Conservation (phyloP, 1,140 invertebrate species). For the Vanessa atalanta region DNA sequence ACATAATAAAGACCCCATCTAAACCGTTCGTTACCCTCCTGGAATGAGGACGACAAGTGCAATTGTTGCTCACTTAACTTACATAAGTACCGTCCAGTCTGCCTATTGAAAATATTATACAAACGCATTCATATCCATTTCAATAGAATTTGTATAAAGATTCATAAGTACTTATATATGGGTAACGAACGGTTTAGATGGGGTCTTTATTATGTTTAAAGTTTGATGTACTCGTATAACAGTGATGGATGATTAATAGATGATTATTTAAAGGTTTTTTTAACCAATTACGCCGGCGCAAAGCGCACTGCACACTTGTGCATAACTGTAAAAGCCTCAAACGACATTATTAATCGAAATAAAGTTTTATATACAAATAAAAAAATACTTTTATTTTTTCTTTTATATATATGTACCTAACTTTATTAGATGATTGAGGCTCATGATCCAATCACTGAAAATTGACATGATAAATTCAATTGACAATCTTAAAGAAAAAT, state of each 20-base stretch:
- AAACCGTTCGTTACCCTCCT: conserved; percentile 16
- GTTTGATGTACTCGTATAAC: neutral
- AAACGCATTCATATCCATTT: conserved; percentile 5
- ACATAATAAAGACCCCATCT: conserved; percentile 14
- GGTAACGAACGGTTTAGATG: conserved; percentile 14
- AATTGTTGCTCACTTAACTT: conserved; percentile 25
- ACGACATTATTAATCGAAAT: too few relatives aligned
- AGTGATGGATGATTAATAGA: neutral
- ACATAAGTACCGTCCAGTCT: conserved; percentile 16
- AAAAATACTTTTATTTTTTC: too few relatives aligned
- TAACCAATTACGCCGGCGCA: neutral
- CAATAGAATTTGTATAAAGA: conserved; percentile 1
- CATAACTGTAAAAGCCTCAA: too few relatives aligned
- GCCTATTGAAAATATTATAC: conserved; percentile 6
- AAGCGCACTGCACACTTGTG: neutral
- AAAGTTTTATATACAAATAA: too few relatives aligned
- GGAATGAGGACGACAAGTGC: conserved; percentile 16
- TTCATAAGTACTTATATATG: neutral
- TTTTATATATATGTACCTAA: too few relatives aligned
- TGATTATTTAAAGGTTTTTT: conserved; percentile 5
- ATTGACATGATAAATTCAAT: too few relatives aligned
- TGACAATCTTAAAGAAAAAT: too few relatives aligned
- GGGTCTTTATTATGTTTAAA: conserved; percentile 18
- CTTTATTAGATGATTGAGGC: too few relatives aligned
- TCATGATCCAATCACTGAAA: too few relatives aligned